phyloP scores from a whole-genome alignment of 2,888 invertebrate genomes.

The Thymelicus acteon region DNA sequence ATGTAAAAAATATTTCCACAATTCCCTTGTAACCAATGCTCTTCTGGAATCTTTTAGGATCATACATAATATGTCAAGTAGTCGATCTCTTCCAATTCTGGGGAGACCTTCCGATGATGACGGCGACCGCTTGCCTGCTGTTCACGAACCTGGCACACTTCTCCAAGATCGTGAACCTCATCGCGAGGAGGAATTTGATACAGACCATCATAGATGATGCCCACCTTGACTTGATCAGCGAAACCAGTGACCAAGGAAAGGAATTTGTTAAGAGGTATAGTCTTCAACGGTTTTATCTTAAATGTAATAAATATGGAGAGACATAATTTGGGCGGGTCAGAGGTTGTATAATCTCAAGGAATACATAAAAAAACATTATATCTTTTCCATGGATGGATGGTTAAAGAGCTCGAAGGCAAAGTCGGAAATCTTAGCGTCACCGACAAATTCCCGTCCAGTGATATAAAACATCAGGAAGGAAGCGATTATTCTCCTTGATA shows the following conservation, averaged over 20 bases:
- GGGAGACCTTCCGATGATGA: slow-evolving; percentile 77
- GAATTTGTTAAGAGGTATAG: slow-evolving; percentile 60
- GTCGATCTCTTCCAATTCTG: slow-evolving; percentile 75
- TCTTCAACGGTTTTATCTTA: too few relatives aligned
- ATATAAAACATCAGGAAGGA: too few relatives aligned
- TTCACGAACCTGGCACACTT: slow-evolving; percentile 77
- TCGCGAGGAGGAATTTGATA: slow-evolving; percentile 54
- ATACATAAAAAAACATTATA: too few relatives aligned
- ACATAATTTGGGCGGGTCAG: too few relatives aligned
- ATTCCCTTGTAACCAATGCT: neutral
- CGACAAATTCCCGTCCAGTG: too few relatives aligned
- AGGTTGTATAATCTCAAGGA: too few relatives aligned
- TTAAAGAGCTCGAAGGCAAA: too few relatives aligned
- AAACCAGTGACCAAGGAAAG: slow-evolving; percentile 49
- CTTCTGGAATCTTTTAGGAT: slow-evolving; percentile 51
- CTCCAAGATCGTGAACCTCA: slow-evolving; percentile 67
- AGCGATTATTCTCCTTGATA: too few relatives aligned
- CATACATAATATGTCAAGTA: slow-evolving; percentile 74
- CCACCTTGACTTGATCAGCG: slow-evolving; percentile 51
- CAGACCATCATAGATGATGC: slow-evolving; percentile 56
- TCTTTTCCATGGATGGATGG: too few relatives aligned
- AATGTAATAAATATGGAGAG: too few relatives aligned
- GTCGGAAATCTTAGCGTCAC: too few relatives aligned
- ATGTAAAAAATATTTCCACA: too few relatives aligned
- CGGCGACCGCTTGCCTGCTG: slow-evolving; percentile 70